A percentile compares a stretch with the other conserved stretches of the same genome.
Evolutionary conservation across 2,113 vertebrate genomes (phyloP).

Genomic region (Boulengeromyrus knoepffleri): DNA sequence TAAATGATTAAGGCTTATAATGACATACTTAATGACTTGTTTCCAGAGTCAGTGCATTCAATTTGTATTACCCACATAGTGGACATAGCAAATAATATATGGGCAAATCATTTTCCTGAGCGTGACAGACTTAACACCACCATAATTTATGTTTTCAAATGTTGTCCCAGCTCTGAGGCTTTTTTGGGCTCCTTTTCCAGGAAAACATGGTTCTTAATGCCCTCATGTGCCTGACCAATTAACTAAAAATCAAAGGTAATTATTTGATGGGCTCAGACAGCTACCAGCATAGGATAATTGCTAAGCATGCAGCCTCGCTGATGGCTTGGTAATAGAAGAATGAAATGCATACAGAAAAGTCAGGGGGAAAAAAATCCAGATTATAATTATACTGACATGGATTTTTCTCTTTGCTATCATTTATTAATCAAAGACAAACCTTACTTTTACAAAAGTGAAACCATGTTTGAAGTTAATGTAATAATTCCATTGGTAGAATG

Average conservation of each 20-base stretch:
- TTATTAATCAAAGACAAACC: not conserved
- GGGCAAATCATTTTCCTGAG: not conserved
- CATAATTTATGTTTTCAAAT: not conserved
- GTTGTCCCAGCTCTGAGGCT: not conserved
- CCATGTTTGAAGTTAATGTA: not conserved
- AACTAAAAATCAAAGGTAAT: not conserved
- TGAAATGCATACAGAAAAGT: not conserved
- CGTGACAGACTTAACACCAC: not conserved
- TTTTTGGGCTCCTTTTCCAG: not conserved
- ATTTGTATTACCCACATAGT: not conserved
- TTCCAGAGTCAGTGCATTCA: not conserved
- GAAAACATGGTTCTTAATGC: not conserved
- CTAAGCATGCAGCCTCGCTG: not conserved
- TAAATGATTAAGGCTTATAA: constrained; percentile 2
- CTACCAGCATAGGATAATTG: not conserved
- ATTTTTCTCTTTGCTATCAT: not conserved
- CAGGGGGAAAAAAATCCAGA: not conserved
- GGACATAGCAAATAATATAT: not conserved
- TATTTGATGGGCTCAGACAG: not conserved
- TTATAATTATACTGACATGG: not conserved
- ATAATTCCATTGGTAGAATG: not conserved
- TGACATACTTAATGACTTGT: constrained; percentile 2
- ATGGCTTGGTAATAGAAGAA: not conserved
- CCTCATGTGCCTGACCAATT: not conserved
- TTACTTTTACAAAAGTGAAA: not conserved